phyloP scores from a whole-genome alignment of 2,888 invertebrate species.

The Aphrophora alni region DNA sequence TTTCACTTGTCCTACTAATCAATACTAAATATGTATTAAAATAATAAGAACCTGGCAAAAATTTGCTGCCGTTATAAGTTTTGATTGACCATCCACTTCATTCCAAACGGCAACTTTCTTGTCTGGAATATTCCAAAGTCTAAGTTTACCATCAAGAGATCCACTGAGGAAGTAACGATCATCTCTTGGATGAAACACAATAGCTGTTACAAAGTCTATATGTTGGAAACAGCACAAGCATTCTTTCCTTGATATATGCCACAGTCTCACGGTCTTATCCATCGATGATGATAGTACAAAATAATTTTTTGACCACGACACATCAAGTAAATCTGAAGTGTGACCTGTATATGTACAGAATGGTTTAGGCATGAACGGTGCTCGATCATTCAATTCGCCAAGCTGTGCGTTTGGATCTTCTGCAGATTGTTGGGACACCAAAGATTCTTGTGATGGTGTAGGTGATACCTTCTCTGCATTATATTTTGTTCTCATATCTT shows the following conservation, averaged over 20 bases:
- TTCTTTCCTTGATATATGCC: constrained; percentile 97
- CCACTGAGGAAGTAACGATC: constrained; percentile 92
- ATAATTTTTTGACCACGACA: constrained; percentile 99
- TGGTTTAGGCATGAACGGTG: constrained; percentile 86
- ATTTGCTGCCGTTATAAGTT: constrained; percentile 95
- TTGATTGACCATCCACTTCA: constrained; percentile 93
- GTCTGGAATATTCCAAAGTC: constrained; percentile 99
- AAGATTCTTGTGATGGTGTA: constrained; percentile 90
- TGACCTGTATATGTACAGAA: constrained; percentile 95
- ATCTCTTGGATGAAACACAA: constrained; percentile 95
- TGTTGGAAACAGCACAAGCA: constrained; percentile 99
- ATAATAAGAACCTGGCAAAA: constrained; percentile 69
- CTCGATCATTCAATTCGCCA: constrained; percentile 61
- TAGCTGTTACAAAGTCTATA: constrained; percentile 98
- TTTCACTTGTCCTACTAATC: no score
- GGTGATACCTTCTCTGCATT: constrained; percentile 92
- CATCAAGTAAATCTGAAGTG: constrained; percentile 93
- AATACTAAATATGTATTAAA: no score
- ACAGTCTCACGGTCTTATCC: constrained; percentile 97
- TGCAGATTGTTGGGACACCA: constrained; percentile 77
- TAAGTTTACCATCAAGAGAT: constrained; percentile 94
- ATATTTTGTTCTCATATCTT: constrained; percentile 96
- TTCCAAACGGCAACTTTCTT: constrained; percentile 99
- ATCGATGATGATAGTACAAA: constrained; percentile 97
- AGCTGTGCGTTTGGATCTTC: constrained; percentile 67